Evolutionary conservation across 2,113 vertebrate genomes (phyloP).

Genomic region (human): DNA sequence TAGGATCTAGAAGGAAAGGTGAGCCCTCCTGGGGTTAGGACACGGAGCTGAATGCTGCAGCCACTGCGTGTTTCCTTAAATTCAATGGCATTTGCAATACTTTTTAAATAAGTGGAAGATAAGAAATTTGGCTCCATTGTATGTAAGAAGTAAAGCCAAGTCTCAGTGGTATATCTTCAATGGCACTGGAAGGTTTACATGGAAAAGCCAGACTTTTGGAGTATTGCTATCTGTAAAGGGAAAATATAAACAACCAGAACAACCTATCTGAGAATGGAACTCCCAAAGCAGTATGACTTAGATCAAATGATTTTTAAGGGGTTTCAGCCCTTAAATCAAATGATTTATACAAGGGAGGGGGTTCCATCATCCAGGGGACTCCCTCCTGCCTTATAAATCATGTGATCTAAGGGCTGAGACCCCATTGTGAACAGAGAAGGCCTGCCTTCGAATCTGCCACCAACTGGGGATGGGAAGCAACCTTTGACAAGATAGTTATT

Average conservation of each 20-base stretch:
- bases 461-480: not conserved
- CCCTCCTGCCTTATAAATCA: not conserved
- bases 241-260: not conserved
- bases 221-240: not conserved
- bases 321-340: too few species aligned
- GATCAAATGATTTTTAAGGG: too few species aligned
- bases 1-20: not conserved
- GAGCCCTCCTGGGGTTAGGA: not conserved
- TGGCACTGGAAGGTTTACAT: not conserved
- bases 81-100: not conserved
- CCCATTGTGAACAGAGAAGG: rapidly evolving
- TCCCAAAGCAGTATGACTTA: not conserved
- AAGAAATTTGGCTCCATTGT: not conserved
- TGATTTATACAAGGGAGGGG: too few species aligned
- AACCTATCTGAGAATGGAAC: not conserved
- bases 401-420: not conserved
- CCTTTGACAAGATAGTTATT: not conserved
- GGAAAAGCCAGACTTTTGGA: not conserved
- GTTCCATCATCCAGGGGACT: too few species aligned
- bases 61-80: not conserved
- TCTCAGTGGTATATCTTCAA: not conserved
- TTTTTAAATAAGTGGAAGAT: not conserved
- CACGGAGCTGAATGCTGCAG: not conserved
- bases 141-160: not conserved
- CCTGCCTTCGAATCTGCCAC: rapidly evolving